Percentiles rank a stretch among this genome's conserved stretches.
phyloP scores from a whole-genome alignment of 1,140 invertebrate species.

The Ectropis grisescens region DNA sequence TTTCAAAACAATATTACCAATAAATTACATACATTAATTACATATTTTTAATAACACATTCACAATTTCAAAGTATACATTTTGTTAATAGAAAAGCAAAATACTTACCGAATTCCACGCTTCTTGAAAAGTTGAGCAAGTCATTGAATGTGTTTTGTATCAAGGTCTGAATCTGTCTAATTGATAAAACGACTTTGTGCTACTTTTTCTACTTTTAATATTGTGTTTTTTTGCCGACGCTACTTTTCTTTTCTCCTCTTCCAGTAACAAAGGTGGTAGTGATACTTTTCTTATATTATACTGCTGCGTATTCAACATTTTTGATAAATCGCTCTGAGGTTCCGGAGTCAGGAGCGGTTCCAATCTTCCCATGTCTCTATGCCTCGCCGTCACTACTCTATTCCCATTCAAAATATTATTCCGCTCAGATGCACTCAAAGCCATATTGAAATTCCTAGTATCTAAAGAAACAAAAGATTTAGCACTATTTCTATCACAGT shows the following conservation, averaged over 20 bases:
- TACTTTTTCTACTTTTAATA: conserved; percentile 24
- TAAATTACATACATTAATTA: no score
- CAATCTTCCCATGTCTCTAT: conserved; percentile 37
- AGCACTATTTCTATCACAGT: conserved; percentile 53
- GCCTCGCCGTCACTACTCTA: conserved; percentile 42
- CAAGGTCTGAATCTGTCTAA: conserved; percentile 19
- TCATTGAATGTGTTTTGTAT: background rate
- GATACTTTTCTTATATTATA: conserved; percentile 56
- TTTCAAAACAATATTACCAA: no score
- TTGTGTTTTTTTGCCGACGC: conserved; percentile 34
- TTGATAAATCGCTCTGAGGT: conserved; percentile 22
- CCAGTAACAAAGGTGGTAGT: conserved; percentile 52
- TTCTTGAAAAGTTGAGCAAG: no score
- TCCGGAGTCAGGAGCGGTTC: conserved; percentile 48
- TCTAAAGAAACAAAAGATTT: conserved; percentile 57
- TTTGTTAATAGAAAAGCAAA: no score
- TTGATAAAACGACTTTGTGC: conserved; percentile 12
- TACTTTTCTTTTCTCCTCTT: conserved; percentile 48
- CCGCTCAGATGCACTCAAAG: conserved; percentile 30
- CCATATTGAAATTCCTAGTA: conserved; percentile 31
- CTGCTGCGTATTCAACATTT: conserved; percentile 20
- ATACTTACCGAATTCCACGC: no score
- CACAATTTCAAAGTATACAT: no score
- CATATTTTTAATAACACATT: no score
- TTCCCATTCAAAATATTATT: conserved; percentile 32